phyloP scores from a whole-genome alignment of 2,888 invertebrate genomes.

The Thumatha senex region DNA sequence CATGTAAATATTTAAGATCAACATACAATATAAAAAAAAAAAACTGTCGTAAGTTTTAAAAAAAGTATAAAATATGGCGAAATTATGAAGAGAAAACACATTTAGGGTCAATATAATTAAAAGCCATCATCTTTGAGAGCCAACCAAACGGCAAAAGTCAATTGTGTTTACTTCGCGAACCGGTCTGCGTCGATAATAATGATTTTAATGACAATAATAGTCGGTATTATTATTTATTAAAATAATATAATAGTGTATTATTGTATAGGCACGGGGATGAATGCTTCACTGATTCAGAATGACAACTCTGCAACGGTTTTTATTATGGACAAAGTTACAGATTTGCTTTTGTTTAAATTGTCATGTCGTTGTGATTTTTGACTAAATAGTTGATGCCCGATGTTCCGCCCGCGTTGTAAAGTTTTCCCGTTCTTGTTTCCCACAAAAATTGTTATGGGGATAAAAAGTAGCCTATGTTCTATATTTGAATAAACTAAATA shows the following conservation, averaged over 20 bases:
- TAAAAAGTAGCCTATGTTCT: too few species aligned
- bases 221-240: slow-evolving; percentile 68
- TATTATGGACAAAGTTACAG: slow-evolving; percentile 46
- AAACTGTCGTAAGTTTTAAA: neutral
- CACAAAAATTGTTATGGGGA: too few species aligned
- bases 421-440: too few species aligned
- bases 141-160: slow-evolving; percentile 79
- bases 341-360: slow-evolving; percentile 36
- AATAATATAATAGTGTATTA: slow-evolving; percentile 66
- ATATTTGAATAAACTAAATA: too few species aligned
- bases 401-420: too few species aligned
- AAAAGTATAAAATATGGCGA: slow-evolving; percentile 47
- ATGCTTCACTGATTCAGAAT: slow-evolving; percentile 75
- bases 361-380: slow-evolving; percentile 20
- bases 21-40: too few species aligned
- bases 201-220: slow-evolving; percentile 74
- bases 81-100: slow-evolving; percentile 64
- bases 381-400: too few species aligned
- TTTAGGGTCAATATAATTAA: slow-evolving; percentile 78
- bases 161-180: slow-evolving; percentile 69
- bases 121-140: slow-evolving; percentile 70
- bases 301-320: slow-evolving; percentile 69
- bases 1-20: too few species aligned
- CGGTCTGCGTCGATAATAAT: slow-evolving; percentile 57
- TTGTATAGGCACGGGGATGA: slow-evolving; percentile 71